Conservation (phyloP, 2,888 invertebrate species). For the Ophioninae sp. region DNA sequence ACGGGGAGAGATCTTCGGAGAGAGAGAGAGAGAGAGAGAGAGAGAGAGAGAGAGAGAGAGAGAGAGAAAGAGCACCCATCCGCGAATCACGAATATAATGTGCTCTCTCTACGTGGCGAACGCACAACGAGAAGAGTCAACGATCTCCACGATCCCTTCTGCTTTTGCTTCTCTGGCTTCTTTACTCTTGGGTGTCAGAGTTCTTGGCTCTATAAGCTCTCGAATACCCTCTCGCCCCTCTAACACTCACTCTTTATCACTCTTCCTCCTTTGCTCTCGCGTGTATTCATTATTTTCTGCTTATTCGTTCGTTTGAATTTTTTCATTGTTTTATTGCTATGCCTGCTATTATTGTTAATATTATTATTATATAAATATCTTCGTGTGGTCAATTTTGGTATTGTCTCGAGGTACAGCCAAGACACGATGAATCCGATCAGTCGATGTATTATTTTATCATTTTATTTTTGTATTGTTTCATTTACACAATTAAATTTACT, state of each 20-base stretch:
- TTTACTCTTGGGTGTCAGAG: slow-evolving; percentile 56
- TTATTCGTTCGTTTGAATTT: too few relatives aligned
- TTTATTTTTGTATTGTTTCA: too few relatives aligned
- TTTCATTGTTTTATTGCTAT: too few relatives aligned
- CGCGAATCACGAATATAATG: slow-evolving; percentile 40
- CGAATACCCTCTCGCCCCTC: too few relatives aligned
- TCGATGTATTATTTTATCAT: too few relatives aligned
- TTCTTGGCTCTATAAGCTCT: slow-evolving; percentile 48
- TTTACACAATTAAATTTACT: too few relatives aligned
- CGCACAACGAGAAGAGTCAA: slow-evolving; percentile 57
- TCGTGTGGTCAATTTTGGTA: too few relatives aligned
- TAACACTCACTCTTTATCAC: slow-evolving; percentile 43
- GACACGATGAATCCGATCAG: too few relatives aligned
- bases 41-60: slow-evolving; percentile 41
- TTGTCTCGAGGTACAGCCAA: too few relatives aligned
- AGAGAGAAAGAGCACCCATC: slow-evolving; percentile 30
- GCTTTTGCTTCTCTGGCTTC: slow-evolving; percentile 56
- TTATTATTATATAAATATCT: too few relatives aligned
- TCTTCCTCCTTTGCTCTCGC: slow-evolving; percentile 32
- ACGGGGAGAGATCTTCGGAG: neutral
- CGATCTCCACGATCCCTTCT: slow-evolving; percentile 60
- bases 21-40: slow-evolving; percentile 28
- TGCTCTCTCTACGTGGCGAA: slow-evolving; percentile 48
- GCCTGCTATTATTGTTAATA: too few relatives aligned
- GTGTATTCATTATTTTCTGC: neutral